These are phyloP conservation scores for Paelopatides confundens DNA, from an alignment of 53 echinoderm and acorn worm genomes.

Conservation along the genomic window DNA sequence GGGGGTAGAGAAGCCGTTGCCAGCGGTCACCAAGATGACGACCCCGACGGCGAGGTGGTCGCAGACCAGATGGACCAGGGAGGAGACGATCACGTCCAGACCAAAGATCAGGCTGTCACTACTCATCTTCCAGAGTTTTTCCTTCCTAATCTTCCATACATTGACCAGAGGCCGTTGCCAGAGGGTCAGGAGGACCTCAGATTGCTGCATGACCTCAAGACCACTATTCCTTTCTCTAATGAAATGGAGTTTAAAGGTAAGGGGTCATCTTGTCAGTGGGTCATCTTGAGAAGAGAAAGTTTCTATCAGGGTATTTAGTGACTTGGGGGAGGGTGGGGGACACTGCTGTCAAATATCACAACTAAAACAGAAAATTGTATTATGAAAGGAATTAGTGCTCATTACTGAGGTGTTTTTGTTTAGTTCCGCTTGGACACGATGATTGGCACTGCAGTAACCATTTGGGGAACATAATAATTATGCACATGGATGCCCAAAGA, in stretches of 20 bases:
- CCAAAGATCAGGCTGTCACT: slow-evolving; percentile 50
- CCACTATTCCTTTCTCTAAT: neutral
- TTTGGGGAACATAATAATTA: too few species aligned
- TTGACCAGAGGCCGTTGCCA: slow-evolving; percentile 6
- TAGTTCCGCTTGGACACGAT: too few species aligned
- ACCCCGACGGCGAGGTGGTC: neutral
- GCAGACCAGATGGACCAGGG: slow-evolving; percentile 3
- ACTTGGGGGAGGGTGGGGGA: too few species aligned
- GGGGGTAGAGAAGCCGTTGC: slow-evolving; percentile 6
- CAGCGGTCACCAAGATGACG: neutral
- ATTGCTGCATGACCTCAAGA: neutral
- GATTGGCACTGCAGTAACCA: too few species aligned
- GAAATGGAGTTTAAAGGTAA: slow-evolving; percentile 12
- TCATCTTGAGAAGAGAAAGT: too few species aligned
- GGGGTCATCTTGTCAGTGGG: too few species aligned
- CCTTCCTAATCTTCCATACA: slow-evolving; percentile 9
- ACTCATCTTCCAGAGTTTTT: slow-evolving; percentile 86
- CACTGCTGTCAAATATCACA: too few species aligned
- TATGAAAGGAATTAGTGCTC: too few species aligned
- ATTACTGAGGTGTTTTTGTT: too few species aligned
- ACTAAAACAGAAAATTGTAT: too few species aligned
- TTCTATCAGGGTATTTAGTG: too few species aligned
- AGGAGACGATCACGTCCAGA: neutral
- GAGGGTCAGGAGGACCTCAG: slow-evolving; percentile 45
- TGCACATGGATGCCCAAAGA: too few species aligned